A percentile compares a stretch with the other conserved stretches of the same genome.
These are phyloP conservation scores for Bombus superbus DNA, from an alignment of 1,140 invertebrate genomes.

Conservation along the genomic window DNA sequence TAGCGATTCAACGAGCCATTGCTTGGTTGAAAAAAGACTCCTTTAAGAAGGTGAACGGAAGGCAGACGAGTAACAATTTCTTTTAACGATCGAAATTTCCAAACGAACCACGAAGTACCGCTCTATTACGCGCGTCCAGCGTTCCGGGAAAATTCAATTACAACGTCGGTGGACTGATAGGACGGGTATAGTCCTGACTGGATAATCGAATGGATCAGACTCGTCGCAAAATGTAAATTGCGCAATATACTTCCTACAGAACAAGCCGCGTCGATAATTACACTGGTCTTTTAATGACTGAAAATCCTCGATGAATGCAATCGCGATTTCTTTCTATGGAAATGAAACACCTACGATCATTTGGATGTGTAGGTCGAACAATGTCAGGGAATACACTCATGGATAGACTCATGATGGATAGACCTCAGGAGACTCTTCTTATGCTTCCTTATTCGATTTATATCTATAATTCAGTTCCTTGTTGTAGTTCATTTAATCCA, in stretches of 20 bases:
- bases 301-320: constrained; percentile 40
- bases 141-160: constrained; percentile 37
- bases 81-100: constrained; percentile 71
- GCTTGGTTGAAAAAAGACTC: constrained; percentile 20
- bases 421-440: not conserved
- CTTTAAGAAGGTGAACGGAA: constrained; percentile 57
- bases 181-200: not conserved
- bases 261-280: constrained; percentile 34
- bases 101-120: constrained; percentile 68
- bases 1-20: constrained; percentile 59
- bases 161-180: not conserved
- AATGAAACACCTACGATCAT: constrained; percentile 43
- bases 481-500: not conserved
- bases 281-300: constrained; percentile 46
- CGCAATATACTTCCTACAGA: constrained; percentile 31
- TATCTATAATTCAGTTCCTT: not conserved
- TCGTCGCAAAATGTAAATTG: constrained; percentile 29
- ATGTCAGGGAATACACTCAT: constrained; percentile 10
- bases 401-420: not conserved
- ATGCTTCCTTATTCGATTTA: constrained; percentile 6
- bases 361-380: constrained; percentile 7
- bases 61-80: constrained; percentile 38
- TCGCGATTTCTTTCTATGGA: constrained; percentile 56
- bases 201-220: not conserved
- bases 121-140: constrained; percentile 65